Evolutionary conservation across 1,140 invertebrate species (phyloP).

Genomic region (Drosophila saltans): DNA sequence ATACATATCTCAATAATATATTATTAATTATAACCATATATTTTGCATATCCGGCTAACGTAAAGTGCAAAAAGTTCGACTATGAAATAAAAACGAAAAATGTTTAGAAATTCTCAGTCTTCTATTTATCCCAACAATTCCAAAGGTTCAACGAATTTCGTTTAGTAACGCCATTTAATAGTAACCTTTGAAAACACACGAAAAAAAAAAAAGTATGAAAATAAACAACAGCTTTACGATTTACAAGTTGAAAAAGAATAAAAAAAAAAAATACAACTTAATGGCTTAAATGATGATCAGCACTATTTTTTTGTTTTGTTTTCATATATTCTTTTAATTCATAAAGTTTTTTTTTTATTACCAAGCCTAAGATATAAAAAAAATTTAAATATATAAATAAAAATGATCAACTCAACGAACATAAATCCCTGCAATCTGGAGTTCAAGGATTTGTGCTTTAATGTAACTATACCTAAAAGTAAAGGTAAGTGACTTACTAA

Average conservation of each 20-base stretch:
- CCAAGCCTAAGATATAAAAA: not conserved
- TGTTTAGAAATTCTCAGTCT: too few relatives aligned
- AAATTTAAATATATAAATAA: slow-evolving; percentile 3
- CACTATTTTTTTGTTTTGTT: not conserved
- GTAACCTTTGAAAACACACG: not conserved
- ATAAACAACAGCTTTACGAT: not conserved
- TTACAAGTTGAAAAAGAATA: not conserved
- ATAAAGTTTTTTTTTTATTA: slow-evolving; percentile 13
- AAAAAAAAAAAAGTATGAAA: not conserved
- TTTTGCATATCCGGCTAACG: slow-evolving; percentile 4
- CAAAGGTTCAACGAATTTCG: not conserved
- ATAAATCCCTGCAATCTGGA: slow-evolving; percentile 4
- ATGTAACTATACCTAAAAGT: not conserved
- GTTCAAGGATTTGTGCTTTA: not conserved
- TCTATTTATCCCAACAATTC: not conserved
- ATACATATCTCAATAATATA: slow-evolving; percentile 1
- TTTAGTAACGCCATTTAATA: slow-evolving; percentile 6
- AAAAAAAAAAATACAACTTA: not conserved
- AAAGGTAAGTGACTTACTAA: not conserved
- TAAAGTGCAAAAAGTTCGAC: not conserved
- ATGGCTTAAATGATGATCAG: slow-evolving; percentile 8
- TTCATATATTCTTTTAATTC: slow-evolving; percentile 6
- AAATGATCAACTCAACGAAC: slow-evolving; percentile 15
- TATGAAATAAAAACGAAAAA: not conserved
- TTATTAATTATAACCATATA: slow-evolving; percentile 7